Evolutionary conservation across 2,888 invertebrate species (phyloP).

Genomic region (Carabus problematicus): DNA sequence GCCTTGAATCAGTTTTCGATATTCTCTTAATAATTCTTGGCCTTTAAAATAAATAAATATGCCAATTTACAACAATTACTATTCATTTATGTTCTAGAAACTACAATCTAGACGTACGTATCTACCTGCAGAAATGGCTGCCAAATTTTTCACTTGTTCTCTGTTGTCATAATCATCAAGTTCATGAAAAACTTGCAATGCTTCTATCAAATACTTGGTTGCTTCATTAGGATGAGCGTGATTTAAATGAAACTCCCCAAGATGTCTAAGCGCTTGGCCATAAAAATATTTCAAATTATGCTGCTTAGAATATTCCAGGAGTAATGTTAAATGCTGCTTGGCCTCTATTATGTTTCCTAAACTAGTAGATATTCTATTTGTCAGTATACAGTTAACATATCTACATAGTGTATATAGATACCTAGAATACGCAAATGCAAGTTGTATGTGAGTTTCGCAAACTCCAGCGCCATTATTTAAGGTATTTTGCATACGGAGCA

Average conservation of each 20-base stretch:
- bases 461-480: slow-evolving; percentile 59
- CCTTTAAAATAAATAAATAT: slow-evolving; percentile 45
- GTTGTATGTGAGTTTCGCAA: slow-evolving; percentile 63
- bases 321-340: slow-evolving; percentile 49
- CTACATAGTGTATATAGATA: slow-evolving; percentile 46
- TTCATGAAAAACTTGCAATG: slow-evolving; percentile 52
- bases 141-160: slow-evolving; percentile 53
- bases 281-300: slow-evolving; percentile 51
- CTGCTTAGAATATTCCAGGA: slow-evolving; percentile 50
- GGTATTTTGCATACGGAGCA: slow-evolving; percentile 58
- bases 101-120: neutral
- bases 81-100: neutral
- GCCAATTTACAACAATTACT: neutral
- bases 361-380: slow-evolving; percentile 43
- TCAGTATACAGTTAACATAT: neutral
- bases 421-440: slow-evolving; percentile 65
- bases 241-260: slow-evolving; percentile 55
- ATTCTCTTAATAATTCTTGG: slow-evolving; percentile 51
- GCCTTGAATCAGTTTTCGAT: slow-evolving; percentile 48
- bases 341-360: slow-evolving; percentile 49
- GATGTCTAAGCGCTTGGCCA: slow-evolving; percentile 53
- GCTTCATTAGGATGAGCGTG: slow-evolving; percentile 51
- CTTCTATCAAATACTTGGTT: slow-evolving; percentile 51
- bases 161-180: slow-evolving; percentile 47
- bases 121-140: slow-evolving; percentile 53